Conservation (phyloP, 2,113 vertebrate species). For the human region GRCh38 chr9:76103001-76103500, state of each 20-base stretch:
- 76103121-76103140: not conserved
- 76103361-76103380: conserved; percentile 1
- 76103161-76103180: conserved; percentile 6
- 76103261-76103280: conserved; percentile 55
- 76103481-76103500: conserved; percentile 35
- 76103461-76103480: conserved; percentile 16
- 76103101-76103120: conserved; percentile 5
- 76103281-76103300: conserved; percentile 29
- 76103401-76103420: not conserved
- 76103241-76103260: conserved; percentile 36
- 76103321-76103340: conserved; percentile 54
- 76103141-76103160: conserved; percentile 55
- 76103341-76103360: conserved; percentile 54
- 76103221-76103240: conserved; percentile 19
- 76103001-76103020: not conserved
- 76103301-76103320: not conserved
- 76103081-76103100: not conserved
- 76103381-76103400: conserved; percentile 15
- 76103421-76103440: conserved; percentile 16
- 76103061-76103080: not conserved
- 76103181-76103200: not conserved
- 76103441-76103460: not conserved
- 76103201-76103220: conserved; percentile 8
- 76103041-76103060: not conserved
- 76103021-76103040: not conserved